Percentiles rank a stretch among this genome's conserved stretches.
phyloP scores from a whole-genome alignment of 2,113 vertebrate genomes.

The Tetraodon nigroviridis region DNA sequence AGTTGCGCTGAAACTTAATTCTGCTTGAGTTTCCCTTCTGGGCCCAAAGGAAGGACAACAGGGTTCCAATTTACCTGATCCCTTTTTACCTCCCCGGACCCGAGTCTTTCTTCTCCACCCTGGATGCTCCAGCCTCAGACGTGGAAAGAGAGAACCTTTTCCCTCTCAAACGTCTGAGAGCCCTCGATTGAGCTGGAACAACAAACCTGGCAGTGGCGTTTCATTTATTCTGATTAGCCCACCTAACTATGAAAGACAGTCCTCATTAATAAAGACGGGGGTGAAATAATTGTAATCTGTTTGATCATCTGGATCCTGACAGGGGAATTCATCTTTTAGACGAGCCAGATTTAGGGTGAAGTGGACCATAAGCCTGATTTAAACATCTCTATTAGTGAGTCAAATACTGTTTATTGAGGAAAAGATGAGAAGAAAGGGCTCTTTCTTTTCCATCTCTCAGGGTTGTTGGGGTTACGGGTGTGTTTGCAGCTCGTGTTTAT shows the following conservation, averaged over 20 bases:
- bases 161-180: slow-evolving; percentile 52
- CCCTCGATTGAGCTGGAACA: slow-evolving; percentile 64
- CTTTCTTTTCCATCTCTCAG: not conserved
- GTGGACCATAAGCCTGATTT: slow-evolving; percentile 79
- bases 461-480: not conserved
- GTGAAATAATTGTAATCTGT: slow-evolving; percentile 83
- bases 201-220: slow-evolving; percentile 74
- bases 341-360: slow-evolving; percentile 74
- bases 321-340: slow-evolving; percentile 79
- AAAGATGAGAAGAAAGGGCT: slow-evolving; percentile 4
- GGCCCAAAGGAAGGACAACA: slow-evolving; percentile 95
- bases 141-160: slow-evolving; percentile 55
- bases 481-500: not conserved
- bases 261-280: slow-evolving; percentile 80
- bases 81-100: slow-evolving; percentile 70
- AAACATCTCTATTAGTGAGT: slow-evolving; percentile 76
- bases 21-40: slow-evolving; percentile 99
- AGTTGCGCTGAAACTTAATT: slow-evolving; percentile 99
- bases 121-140: slow-evolving; percentile 47
- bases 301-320: slow-evolving; percentile 81
- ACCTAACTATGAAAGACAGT: slow-evolving; percentile 80
- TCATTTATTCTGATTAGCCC: slow-evolving; percentile 80
- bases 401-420: slow-evolving; percentile 56
- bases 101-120: slow-evolving; percentile 57
- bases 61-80: slow-evolving; percentile 79